Evolutionary conservation across 2,888 invertebrate genomes (phyloP), one percentile per base, ranked within the genome.

Genomic region (Drosophila infuscata): DNA sequence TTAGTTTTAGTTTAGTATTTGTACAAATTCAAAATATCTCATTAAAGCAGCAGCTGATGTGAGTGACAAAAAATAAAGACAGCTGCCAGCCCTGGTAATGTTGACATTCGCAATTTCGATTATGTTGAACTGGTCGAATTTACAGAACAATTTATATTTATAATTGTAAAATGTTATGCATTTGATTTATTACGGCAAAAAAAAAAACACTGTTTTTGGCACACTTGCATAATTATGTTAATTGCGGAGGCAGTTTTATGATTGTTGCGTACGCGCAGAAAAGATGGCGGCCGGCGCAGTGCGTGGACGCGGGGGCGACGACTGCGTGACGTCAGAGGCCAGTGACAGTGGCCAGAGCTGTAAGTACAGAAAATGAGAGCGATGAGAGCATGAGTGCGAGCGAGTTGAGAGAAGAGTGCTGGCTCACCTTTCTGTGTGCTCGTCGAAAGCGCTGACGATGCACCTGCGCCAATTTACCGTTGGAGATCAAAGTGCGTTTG

Each of bases 271-370:
- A 8, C 59, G 73, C 62, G 88, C 59, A 32, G 64, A 35, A 30
- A 81, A 83, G 35, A 91, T 73, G 30, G 71, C 77, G 8, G 91
- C 60, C 8, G 91, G 91, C 7, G 91, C 92, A 5, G 91, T 91
- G 3, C 60, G 63, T 0, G 91, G 91, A 1, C 91, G 81, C 3
- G 68, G 52, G 29, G 53, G 70, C 3, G 72, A 80, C 2, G 68
- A 51, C n/a, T 56, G 72, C 3, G 73, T 48, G 61, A 62, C 30
- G 65, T 70, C 52, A 67, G 51, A 29, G 9, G 48, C 17, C n/a
- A 52, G 57, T 3, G 62, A 38, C 35, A 74, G 15, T 4, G 90
- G 89, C 79, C 89, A 84, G 12, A 91, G 71, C 81, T 91, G 74
- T 2, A 33, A 46, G 32, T 1, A n/a, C n/a, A 25, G 3, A 30